Conservation (phyloP, 2,797 vertebrate species). For the Periophthalmus magnuspinnatus region DNA sequence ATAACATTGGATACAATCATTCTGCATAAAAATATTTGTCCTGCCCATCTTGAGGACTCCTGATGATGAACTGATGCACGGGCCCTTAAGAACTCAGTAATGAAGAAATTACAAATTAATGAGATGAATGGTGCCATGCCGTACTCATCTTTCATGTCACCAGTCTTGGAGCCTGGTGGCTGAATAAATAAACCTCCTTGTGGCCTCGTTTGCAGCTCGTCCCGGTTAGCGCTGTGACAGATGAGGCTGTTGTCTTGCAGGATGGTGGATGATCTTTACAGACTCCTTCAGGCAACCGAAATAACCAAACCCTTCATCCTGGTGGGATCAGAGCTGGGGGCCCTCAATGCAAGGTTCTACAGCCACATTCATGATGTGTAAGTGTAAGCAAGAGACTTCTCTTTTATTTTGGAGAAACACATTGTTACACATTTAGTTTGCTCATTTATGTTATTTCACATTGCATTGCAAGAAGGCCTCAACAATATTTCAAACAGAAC, state of each 20-base stretch:
- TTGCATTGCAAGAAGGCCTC: not conserved
- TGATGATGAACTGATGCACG: constrained; percentile 3
- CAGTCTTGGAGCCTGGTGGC: constrained; percentile 3
- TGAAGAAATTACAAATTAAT: constrained; percentile 30
- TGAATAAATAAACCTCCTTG: constrained; percentile 35
- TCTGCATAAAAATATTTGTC: not conserved
- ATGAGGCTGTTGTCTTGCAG: constrained; percentile 63
- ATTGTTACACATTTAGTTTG: not conserved
- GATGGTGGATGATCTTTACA: constrained; percentile 83
- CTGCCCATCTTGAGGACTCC: not conserved
- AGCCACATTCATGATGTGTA: constrained; percentile 81
- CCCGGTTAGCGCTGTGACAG: constrained; percentile 33
- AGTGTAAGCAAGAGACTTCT: constrained; percentile 37
- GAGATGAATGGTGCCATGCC: constrained; percentile 22
- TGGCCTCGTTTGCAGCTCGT: constrained; percentile 36
- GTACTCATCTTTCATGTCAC: constrained; percentile 26
- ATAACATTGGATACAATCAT: not conserved
- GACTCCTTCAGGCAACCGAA: constrained; percentile 74
- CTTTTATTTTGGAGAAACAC: not conserved
- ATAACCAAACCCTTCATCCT: constrained; percentile 77
- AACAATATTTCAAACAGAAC: not conserved
- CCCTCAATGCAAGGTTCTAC: constrained; percentile 80
- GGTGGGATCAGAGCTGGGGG: constrained; percentile 80
- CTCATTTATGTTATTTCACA: not conserved
- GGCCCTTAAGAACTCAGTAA: constrained; percentile 21